Base-by-base conservation (phyloP, 2,888 invertebrate genomes). In the Ptychoptera albimana region DNA sequence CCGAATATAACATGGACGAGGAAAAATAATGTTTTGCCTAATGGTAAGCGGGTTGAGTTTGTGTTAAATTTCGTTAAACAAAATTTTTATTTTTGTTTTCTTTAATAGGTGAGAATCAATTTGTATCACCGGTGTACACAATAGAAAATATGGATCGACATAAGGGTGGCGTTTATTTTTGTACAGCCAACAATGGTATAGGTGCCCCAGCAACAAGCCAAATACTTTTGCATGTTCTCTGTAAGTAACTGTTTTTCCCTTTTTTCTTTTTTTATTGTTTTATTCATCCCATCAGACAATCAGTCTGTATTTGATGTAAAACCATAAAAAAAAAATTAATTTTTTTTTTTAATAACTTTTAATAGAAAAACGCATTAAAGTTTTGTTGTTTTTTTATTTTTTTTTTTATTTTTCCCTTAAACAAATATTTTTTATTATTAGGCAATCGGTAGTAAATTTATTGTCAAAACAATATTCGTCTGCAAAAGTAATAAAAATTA, bases 1-100 rank as follows among this genome's bases (percentile, higher is more conserved):
- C 82, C 82, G n/a, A 72, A 74, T 56, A 74, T 82, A 53, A 68
- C 73, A 29, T 82, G 82, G 82, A 69, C 73, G 68, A 42, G 50
- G 41, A 50, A 50, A 37, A 50, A 50, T 41, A 50, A 49, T 46
- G 45, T 50, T 32, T 23, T 50, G 36, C 50, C 50, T 38, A 49
- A 48, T 45, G 50, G 50, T 50, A 42, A 35, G 7, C 23, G 7
- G 7, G 3, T 23, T n/a, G n/a, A n/a, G n/a, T n/a, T n/a, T n/a
- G n/a, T n/a, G n/a, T n/a, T n/a, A n/a, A n/a, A n/a, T n/a, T n/a
- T n/a, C n/a, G n/a, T n/a, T n/a, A n/a, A n/a, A n/a, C n/a, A n/a
- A n/a, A n/a, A n/a, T n/a, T n/a, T n/a, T n/a, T n/a, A n/a, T n/a
- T n/a, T n/a, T n/a, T n/a, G n/a, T n/a, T n/a, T n/a, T n/a, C n/a